A percentile compares a stretch with the other conserved stretches of the same genome.
Conservation (phyloP, 1,140 invertebrate genomes). For the Danaus plexippus region DNA sequence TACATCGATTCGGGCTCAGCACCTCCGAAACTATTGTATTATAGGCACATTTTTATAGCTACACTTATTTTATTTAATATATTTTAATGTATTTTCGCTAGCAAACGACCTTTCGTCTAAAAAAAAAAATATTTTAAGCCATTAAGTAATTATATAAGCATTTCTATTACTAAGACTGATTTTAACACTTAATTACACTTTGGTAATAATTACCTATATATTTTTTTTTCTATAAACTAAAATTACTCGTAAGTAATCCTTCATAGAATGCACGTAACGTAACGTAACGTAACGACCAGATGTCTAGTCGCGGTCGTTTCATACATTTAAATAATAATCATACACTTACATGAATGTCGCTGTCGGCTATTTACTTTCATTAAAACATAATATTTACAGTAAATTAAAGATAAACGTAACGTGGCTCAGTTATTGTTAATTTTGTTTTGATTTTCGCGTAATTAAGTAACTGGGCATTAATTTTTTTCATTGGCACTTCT, state of each 20-base stretch:
- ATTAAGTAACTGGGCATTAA: slow-evolving; percentile 16
- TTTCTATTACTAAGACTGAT: slow-evolving; percentile 34
- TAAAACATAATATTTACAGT: slow-evolving; percentile 28
- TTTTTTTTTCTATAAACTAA: slow-evolving; percentile 47
- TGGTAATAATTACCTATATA: slow-evolving; percentile 64
- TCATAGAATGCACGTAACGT: slow-evolving; percentile 6
- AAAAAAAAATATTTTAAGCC: slow-evolving; percentile 16
- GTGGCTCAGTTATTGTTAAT: slow-evolving; percentile 6
- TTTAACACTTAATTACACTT: slow-evolving; percentile 60
- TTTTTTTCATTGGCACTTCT: not conserved
- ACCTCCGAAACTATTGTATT: slow-evolving; percentile 52
- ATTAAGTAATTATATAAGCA: slow-evolving; percentile 30
- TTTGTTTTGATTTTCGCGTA: not conserved
- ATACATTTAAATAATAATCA: slow-evolving; percentile 25
- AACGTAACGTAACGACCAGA: too few relatives aligned
- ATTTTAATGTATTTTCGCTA: slow-evolving; percentile 3
- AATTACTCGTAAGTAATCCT: slow-evolving; percentile 42
- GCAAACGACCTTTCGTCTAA: not conserved
- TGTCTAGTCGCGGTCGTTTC: slow-evolving; percentile 18
- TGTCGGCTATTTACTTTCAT: slow-evolving; percentile 10
- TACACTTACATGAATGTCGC: slow-evolving; percentile 18
- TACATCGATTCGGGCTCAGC: slow-evolving; percentile 34
- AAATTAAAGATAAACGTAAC: slow-evolving; percentile 27
- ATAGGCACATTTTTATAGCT: slow-evolving; percentile 44
- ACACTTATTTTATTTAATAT: slow-evolving; percentile 15